Conservation (phyloP, 2,888 invertebrate species). For the Hipparchia sbordonii region DNA sequence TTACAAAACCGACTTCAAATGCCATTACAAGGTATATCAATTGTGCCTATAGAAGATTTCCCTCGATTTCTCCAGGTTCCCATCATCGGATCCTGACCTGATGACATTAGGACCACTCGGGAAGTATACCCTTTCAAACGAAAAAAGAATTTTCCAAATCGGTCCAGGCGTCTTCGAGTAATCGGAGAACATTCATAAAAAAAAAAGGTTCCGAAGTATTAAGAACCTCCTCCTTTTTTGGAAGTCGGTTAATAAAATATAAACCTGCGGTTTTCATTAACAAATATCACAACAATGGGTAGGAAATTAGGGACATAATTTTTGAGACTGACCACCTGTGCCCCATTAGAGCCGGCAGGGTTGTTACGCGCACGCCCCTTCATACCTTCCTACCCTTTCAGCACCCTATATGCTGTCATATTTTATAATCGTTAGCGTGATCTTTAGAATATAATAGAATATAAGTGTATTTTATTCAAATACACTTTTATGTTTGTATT, state of each 20-base stretch:
- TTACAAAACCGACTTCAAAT: too few relatives aligned
- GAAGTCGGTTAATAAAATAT: conserved; percentile 2
- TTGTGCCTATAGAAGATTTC: too few relatives aligned
- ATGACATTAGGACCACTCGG: too few relatives aligned
- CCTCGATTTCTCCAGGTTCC: too few relatives aligned
- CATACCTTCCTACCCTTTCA: conserved; percentile 30
- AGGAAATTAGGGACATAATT: conserved; percentile 29
- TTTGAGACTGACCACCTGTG: conserved; percentile 38
- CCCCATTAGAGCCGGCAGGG: conserved; percentile 20
- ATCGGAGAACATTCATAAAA: too few relatives aligned
- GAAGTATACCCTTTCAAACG: too few relatives aligned
- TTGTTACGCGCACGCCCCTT: conserved; percentile 5
- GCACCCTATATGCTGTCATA: conserved; percentile 3
- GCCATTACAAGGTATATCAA: too few relatives aligned
- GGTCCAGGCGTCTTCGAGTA: too few relatives aligned
- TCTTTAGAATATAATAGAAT: not conserved
- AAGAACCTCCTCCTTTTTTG: too few relatives aligned
- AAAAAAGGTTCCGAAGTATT: too few relatives aligned
- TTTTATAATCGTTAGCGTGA: conserved; percentile 17
- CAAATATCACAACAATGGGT: conserved; percentile 27
- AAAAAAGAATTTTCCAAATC: too few relatives aligned
- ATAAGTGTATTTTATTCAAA: not conserved
- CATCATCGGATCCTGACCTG: too few relatives aligned
- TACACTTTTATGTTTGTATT: not conserved
- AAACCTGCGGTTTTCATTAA: conserved; percentile 16